Conservation (phyloP, 2,888 invertebrate genomes). For the Arge pagana region DNA sequence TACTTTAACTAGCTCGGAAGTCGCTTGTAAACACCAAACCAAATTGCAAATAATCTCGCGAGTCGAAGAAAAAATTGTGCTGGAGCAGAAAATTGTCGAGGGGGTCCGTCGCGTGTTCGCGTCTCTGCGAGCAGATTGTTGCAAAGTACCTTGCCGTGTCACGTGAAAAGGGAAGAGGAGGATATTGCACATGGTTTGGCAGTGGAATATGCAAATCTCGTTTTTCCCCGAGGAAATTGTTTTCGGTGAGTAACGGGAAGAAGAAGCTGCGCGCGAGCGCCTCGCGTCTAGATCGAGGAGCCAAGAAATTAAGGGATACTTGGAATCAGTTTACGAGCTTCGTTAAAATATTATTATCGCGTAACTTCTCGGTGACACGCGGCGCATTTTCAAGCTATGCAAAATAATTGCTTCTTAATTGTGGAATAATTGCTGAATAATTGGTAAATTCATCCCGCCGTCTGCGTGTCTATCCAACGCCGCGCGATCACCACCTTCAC, state of each 20-base stretch:
- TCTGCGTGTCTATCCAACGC: too few species aligned
- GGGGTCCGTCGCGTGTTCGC: neutral
- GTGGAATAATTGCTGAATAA: constrained; percentile 52
- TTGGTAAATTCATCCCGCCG: constrained; percentile 35
- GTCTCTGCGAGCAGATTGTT: neutral
- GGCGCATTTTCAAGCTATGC: constrained; percentile 49
- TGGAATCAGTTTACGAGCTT: constrained; percentile 55
- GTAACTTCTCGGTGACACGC: constrained; percentile 56
- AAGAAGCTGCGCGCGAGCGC: constrained; percentile 3
- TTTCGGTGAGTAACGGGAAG: constrained; percentile 22
- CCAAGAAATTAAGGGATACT: constrained; percentile 29
- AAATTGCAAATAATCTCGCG: too few species aligned
- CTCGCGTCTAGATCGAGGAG: constrained; percentile 8
- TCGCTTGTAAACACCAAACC: too few species aligned
- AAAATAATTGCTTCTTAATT: constrained; percentile 58
- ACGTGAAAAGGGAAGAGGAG: constrained; percentile 9
- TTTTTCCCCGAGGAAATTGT: constrained; percentile 43
- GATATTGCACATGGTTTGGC: constrained; percentile 13
- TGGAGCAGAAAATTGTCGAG: too few species aligned
- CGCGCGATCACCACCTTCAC: constrained; percentile 25
- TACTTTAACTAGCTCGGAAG: too few species aligned
- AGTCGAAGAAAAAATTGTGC: too few species aligned
- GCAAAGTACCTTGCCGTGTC: constrained; percentile 19
- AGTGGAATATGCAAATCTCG: constrained; percentile 51
- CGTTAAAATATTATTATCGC: constrained; percentile 56